Conservation (phyloP, 2,113 vertebrate genomes). For the Anguilla rostrata region DNA sequence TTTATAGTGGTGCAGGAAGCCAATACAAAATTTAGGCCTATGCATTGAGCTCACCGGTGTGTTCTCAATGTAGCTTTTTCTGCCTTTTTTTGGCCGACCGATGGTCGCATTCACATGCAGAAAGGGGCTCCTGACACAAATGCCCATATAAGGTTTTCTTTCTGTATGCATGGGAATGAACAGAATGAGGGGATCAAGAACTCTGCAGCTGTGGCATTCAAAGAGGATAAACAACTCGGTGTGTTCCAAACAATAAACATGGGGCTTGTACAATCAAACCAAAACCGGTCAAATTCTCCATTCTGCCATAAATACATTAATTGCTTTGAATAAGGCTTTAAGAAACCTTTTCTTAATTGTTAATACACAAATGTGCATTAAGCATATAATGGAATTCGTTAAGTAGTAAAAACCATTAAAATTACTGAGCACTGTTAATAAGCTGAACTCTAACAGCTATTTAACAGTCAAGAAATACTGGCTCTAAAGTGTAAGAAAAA, state of each 20-base stretch:
- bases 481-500: background rate
- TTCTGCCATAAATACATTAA: background rate
- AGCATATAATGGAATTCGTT: background rate
- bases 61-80: background rate
- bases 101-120: conserved; percentile 10
- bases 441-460: background rate
- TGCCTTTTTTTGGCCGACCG: background rate
- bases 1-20: conserved; percentile 2
- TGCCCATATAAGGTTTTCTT: conserved; percentile 31
- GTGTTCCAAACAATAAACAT: conserved; percentile 30
- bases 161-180: conserved; percentile 6
- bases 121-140: conserved; percentile 16
- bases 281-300: conserved; percentile 1
- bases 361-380: background rate
- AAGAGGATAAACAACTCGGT: conserved; percentile 28
- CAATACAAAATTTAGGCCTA: conserved; percentile 22
- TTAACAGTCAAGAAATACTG: background rate
- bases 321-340: background rate
- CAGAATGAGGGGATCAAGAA: conserved; percentile 14
- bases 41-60: conserved; percentile 14
- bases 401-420: background rate
- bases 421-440: background rate
- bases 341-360: background rate
- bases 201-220: conserved; percentile 35
- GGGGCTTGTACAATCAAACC: background rate